phyloP scores from a whole-genome alignment of 2,113 vertebrate species.

The Pithys albifrons region DNA sequence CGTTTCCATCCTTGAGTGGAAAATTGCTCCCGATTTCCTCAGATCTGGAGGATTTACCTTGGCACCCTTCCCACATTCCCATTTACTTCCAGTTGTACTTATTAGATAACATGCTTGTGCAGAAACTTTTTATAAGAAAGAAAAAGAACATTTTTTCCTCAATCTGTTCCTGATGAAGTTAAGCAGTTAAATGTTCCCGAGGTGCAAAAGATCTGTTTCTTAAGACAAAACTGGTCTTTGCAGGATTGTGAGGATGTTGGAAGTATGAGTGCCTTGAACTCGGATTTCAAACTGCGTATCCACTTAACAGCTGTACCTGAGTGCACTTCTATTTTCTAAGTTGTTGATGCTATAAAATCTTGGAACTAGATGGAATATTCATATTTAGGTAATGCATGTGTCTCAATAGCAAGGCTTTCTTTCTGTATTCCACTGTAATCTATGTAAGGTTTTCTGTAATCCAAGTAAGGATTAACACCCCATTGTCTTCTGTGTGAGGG shows the following conservation, averaged over 20 bases:
- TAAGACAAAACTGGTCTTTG: background rate
- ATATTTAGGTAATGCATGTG: background rate
- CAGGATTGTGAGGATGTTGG: background rate
- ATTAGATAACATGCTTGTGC: background rate
- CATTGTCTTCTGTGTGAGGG: background rate
- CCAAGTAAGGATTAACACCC: background rate
- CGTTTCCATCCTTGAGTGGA: background rate
- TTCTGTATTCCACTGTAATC: background rate
- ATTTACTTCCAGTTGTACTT: constrained; percentile 10
- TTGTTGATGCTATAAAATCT: background rate
- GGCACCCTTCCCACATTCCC: constrained; percentile 15
- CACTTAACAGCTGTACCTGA: background rate
- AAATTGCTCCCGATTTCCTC: constrained; percentile 10
- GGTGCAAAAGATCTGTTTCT: background rate
- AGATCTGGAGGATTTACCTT: background rate
- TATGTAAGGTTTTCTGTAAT: background rate
- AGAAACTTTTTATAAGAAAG: background rate
- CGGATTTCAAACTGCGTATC: background rate
- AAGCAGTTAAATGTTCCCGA: background rate
- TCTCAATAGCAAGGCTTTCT: background rate
- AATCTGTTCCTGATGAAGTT: background rate
- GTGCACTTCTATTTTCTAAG: background rate
- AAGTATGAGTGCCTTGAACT: fast-evolving
- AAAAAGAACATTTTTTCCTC: background rate
- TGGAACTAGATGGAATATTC: background rate